Evolutionary conservation across 2,888 invertebrate species (phyloP), one percentile per base, ranked within the genome.

Genomic region (Plagodis dolabraria): DNA sequence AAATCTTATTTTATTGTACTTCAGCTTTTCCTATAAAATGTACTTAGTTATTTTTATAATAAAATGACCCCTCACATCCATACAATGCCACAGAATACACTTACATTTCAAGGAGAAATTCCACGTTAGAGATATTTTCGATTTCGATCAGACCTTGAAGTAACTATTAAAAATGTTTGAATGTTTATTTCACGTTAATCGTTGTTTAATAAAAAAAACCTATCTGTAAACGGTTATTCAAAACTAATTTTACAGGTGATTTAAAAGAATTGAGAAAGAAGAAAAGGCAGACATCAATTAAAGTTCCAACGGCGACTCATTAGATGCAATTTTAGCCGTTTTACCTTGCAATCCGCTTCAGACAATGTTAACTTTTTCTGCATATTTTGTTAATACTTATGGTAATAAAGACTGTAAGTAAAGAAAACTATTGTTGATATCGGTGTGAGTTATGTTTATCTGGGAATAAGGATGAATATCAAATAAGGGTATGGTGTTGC

Each of bases 391-490:
- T n/a, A n/a, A n/a, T n/a, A n/a, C n/a, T n/a, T n/a, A n/a, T n/a
- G n/a, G n/a, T n/a, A n/a, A n/a, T n/a, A n/a, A n/a, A n/a, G n/a
- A n/a, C n/a, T n/a, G n/a, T n/a, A n/a, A n/a, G n/a, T n/a, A n/a
- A n/a, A 22, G 22, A 2, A 22, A 22, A 22, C 2, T 22, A 22
- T 22, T 22, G 22, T 22, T 22, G 22, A 22, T 22, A 22, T 22
- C 22, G 22, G 22, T 22, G 22, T 22, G 9, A 7, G 9, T 38
- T 38, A n/a, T n/a, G 7, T 38, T 38, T 38, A 1, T 38, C 9
- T 38, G 65, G 60, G 66, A 63, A 60, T 61, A 64, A 64, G 71
- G 73, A 75, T 72, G 74, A 69, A 76, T 77, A 76, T 73, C 69
- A 74, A 73, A 70, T 38, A 36, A 7, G 22, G 10, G 40, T 7